Conservation (phyloP, 2,888 invertebrate genomes). For the Lasioglossum villosulum region DNA sequence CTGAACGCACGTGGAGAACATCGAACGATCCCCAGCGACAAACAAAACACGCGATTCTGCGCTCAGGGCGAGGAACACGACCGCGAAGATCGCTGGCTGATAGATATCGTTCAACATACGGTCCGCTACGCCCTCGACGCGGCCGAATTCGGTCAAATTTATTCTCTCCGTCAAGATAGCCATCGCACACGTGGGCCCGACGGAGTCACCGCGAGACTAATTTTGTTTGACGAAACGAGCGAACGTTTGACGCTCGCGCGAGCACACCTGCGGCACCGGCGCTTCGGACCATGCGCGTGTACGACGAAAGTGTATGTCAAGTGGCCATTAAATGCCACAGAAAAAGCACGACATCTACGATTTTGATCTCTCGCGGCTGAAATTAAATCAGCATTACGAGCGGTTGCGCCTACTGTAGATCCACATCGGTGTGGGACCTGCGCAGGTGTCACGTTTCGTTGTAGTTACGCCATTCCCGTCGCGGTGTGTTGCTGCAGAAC, state of each 20-base stretch:
- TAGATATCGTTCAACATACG: constrained; percentile 52
- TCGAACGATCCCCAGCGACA: not conserved
- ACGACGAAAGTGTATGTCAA: constrained; percentile 73
- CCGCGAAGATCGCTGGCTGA: constrained; percentile 40
- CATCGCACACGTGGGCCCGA: constrained; percentile 51
- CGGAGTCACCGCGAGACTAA: constrained; percentile 61
- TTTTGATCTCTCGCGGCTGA: constrained; percentile 77
- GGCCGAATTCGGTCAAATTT: constrained; percentile 58
- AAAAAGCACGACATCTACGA: constrained; percentile 73
- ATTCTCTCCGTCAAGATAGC: constrained; percentile 52
- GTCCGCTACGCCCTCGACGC: constrained; percentile 31
- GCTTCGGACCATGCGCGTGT: constrained; percentile 1
- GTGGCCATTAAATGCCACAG: constrained; percentile 78
- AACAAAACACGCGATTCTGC: not conserved
- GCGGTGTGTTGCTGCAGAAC: constrained; percentile 40
- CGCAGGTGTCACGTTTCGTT: constrained; percentile 78
- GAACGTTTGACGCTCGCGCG: constrained; percentile 53
- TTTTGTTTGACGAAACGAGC: constrained; percentile 65
- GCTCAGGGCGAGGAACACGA: constrained; percentile 21
- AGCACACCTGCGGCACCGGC: constrained; percentile 8
- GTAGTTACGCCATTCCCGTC: constrained; percentile 63
- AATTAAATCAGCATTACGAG: constrained; percentile 82
- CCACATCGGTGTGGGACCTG: constrained; percentile 79
- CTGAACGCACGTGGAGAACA: not conserved
- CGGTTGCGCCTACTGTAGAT: constrained; percentile 75